phyloP scores from a whole-genome alignment of 2,888 invertebrate genomes.

The Horisme vitalbata region DNA sequence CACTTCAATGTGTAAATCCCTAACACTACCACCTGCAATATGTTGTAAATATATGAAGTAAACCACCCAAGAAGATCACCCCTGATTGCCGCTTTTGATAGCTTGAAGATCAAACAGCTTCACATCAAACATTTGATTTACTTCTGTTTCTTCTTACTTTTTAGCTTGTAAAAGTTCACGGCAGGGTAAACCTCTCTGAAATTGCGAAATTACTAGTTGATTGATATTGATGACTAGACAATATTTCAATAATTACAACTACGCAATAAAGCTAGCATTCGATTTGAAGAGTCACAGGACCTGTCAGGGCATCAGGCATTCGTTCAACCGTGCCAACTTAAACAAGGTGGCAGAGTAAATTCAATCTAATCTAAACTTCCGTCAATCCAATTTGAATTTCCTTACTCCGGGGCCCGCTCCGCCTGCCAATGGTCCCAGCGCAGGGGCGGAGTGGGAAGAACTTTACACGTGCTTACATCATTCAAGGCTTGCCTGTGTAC shows the following conservation, averaged over 20 bases:
- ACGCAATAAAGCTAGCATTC: slow-evolving; percentile 6
- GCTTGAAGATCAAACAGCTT: too few relatives aligned
- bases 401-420: slow-evolving; percentile 38
- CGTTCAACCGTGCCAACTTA: slow-evolving; percentile 68
- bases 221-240: too few relatives aligned
- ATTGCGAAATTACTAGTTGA: too few relatives aligned
- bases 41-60: too few relatives aligned
- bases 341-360: slow-evolving; percentile 76
- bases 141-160: too few relatives aligned
- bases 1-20: too few relatives aligned
- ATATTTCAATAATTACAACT: background rate
- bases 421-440: slow-evolving; percentile 37
- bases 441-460: slow-evolving; percentile 24
- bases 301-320: slow-evolving; percentile 28
- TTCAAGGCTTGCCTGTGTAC: slow-evolving; percentile 13
- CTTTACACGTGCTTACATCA: slow-evolving; percentile 19
- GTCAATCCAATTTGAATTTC: slow-evolving; percentile 80
- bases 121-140: too few relatives aligned
- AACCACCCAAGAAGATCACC: too few relatives aligned
- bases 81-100: too few relatives aligned
- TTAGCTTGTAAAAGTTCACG: too few relatives aligned
- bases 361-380: slow-evolving; percentile 80
- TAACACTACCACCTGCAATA: too few relatives aligned
- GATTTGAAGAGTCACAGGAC: slow-evolving; percentile 9
- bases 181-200: too few relatives aligned